phyloP scores from a whole-genome alignment of 2,888 invertebrate species.

The Pollenia angustigena region DNA sequence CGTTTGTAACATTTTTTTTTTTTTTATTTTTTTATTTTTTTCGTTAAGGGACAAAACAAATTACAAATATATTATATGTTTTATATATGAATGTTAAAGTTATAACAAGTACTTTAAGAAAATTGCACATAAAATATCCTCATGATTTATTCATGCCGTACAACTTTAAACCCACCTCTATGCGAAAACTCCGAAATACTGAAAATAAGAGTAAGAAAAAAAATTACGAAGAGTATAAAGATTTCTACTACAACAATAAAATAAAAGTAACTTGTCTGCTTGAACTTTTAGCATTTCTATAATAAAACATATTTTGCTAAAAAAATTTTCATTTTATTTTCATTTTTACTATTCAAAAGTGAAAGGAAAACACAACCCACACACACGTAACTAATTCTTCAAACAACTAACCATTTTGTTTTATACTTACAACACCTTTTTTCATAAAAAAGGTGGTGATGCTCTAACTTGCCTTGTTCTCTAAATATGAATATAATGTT shows the following conservation, averaged over 20 bases:
- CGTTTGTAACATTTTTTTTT: conserved; percentile 34
- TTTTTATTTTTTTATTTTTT: background rate
- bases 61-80: background rate
- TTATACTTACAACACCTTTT: conserved; percentile 9
- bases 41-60: conserved; percentile 2
- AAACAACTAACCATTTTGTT: conserved; percentile 46
- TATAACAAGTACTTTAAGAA: conserved; percentile 60
- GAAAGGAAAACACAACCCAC: conserved; percentile 17
- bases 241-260: conserved; percentile 45
- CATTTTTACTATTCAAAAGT: conserved; percentile 29
- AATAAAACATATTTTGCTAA: conserved; percentile 41
- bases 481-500: background rate
- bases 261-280: conserved; percentile 20
- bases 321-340: background rate
- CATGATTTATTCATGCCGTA: conserved; percentile 67
- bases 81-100: conserved; percentile 4
- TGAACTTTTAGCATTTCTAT: conserved; percentile 8
- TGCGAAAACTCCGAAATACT: background rate
- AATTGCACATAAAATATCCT: conserved; percentile 65
- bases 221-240: background rate
- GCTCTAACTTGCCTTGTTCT: background rate
- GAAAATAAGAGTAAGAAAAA: background rate
- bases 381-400: conserved; percentile 21
- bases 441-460: background rate
- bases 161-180: conserved; percentile 41